Evolutionary conservation across 2,113 vertebrate genomes (phyloP).

Genomic region (Anhinga rufa): DNA sequence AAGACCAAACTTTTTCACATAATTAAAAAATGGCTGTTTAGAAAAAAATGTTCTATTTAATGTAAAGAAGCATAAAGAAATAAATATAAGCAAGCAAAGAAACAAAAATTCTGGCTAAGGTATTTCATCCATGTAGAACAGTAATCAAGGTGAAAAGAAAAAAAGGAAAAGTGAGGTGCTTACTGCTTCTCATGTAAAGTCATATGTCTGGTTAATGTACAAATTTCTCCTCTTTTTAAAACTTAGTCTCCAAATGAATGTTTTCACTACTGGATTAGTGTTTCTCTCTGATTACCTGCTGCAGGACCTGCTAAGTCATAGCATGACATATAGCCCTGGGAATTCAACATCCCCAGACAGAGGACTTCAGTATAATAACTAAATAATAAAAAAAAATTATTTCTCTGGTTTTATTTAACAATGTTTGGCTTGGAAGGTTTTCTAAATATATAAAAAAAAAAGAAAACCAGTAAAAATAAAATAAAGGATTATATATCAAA

Average conservation of each 20-base stretch:
- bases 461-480: not conserved
- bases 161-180: not conserved
- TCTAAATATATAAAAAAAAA: not conserved
- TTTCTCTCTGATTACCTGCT: not conserved
- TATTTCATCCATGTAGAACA: not conserved
- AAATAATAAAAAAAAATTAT: not conserved
- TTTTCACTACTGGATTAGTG: not conserved
- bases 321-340: not conserved
- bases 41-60: not conserved
- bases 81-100: not conserved
- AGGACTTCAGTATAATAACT: not conserved
- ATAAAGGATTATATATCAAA: not conserved
- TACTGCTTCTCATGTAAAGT: not conserved
- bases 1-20: not conserved
- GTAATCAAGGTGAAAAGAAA: not conserved
- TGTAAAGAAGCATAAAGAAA: not conserved
- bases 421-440: not conserved
- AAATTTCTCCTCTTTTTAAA: not conserved
- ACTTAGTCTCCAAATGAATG: not conserved
- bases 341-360: not conserved
- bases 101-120: not conserved
- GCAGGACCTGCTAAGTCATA: not conserved
- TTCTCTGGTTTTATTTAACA: not conserved
- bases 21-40: not conserved
- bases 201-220: not conserved